phyloP scores from a whole-genome alignment of 2,113 vertebrate species.

The Tyrannus savana region DNA sequence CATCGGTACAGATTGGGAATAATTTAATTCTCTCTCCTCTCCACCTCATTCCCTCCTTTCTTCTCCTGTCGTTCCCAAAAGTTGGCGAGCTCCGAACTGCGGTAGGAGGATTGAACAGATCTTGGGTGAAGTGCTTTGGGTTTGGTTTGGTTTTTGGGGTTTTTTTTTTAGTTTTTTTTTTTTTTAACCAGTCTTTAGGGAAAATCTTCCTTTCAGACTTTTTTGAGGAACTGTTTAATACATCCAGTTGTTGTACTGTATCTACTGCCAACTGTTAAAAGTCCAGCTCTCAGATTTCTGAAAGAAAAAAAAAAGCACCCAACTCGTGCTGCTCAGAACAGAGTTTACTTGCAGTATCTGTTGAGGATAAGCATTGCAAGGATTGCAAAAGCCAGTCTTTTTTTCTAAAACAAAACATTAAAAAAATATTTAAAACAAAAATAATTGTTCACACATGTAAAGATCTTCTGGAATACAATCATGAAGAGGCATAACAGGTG shows the following conservation, averaged over 20 bases:
- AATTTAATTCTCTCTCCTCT: not conserved
- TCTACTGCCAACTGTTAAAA: constrained; percentile 69
- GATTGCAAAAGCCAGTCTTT: constrained; percentile 56
- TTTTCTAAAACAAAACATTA: not conserved
- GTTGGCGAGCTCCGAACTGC: not conserved
- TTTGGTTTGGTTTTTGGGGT: constrained; percentile 34
- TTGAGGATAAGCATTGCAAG: constrained; percentile 60
- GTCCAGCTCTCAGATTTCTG: constrained; percentile 64
- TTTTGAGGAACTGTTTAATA: constrained; percentile 65
- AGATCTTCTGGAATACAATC: constrained; percentile 24
- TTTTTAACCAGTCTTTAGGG: constrained; percentile 53
- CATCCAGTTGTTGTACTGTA: constrained; percentile 61
- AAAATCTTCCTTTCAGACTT: constrained; percentile 24
- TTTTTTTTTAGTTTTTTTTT: not conserved
- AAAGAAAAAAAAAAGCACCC: not conserved
- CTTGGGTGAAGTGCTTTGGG: constrained; percentile 26
- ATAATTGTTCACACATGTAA: not conserved
- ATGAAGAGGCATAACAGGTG: constrained; percentile 27
- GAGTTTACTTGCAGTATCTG: constrained; percentile 69
- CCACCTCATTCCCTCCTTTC: not conserved
- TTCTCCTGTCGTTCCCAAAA: not conserved
- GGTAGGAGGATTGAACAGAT: not conserved
- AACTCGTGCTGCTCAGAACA: constrained; percentile 83
- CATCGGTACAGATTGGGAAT: constrained; percentile 74
- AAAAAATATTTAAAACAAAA: no score